These are phyloP conservation scores for Coecobrya sp. DNA, from an alignment of 2,888 invertebrate species.

Conservation along the genomic window DNA sequence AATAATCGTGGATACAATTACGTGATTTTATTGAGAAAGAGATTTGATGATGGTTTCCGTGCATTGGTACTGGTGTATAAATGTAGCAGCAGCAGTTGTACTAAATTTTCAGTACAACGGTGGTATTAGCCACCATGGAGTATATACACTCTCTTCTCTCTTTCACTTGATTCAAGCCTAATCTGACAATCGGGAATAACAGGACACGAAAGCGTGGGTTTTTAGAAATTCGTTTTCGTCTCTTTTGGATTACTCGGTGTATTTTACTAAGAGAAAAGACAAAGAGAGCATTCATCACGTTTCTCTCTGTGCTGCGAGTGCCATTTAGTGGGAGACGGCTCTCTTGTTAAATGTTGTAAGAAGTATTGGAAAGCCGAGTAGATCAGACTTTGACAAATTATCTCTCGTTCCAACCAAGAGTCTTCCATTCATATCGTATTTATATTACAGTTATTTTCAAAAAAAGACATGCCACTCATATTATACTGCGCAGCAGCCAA, in stretches of 20 bases:
- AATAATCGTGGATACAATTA: constrained; percentile 64
- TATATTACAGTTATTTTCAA: constrained; percentile 73
- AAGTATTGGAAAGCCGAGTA: constrained; percentile 81
- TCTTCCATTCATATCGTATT: constrained; percentile 72
- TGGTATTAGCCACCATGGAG: background rate
- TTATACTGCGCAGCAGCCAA: background rate
- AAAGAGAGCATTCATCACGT: constrained; percentile 82
- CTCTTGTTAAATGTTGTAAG: constrained; percentile 75
- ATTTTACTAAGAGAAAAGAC: constrained; percentile 70
- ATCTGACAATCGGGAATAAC: constrained; percentile 73
- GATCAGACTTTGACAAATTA: constrained; percentile 84
- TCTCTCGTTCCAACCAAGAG: constrained; percentile 76
- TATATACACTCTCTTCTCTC: background rate
- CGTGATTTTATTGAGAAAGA: constrained; percentile 67
- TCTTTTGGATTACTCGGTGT: constrained; percentile 27
- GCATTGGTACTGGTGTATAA: constrained; percentile 8
- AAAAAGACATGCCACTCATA: constrained; percentile 62
- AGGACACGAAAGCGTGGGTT: constrained; percentile 52
- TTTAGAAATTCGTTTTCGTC: constrained; percentile 57
- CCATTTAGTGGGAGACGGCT: constrained; percentile 66
- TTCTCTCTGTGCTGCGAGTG: constrained; percentile 53
- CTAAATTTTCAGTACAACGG: background rate
- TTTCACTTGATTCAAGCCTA: constrained; percentile 64
- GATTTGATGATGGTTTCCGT: constrained; percentile 49
- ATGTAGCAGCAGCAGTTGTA: background rate